These are phyloP conservation scores for Ascidia mentula DNA, from an alignment of 23 tunicate species.

Conservation along the genomic window DNA sequence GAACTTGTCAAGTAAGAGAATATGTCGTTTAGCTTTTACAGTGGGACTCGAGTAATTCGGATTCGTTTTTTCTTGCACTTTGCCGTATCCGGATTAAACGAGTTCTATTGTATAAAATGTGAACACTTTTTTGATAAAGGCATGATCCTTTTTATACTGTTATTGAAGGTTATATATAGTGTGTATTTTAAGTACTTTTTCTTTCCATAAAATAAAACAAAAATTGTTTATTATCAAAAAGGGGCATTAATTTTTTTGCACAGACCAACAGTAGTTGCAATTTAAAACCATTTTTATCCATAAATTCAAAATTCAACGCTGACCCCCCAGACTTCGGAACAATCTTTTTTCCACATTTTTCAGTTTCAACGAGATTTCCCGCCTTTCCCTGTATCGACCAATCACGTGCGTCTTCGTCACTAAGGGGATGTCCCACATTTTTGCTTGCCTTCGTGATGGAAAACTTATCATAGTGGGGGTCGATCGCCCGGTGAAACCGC, in stretches of 20 bases:
- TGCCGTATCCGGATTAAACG: not conserved
- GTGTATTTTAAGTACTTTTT: too few species aligned
- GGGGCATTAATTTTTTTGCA: too few species aligned
- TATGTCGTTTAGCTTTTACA: not conserved
- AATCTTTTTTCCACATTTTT: too few species aligned
- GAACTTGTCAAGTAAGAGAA: conserved; percentile 69
- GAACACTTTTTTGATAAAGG: too few species aligned
- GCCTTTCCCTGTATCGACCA: conserved; percentile 44
- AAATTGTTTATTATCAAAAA: too few species aligned
- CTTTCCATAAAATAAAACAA: too few species aligned
- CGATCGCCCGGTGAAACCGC: conserved; percentile 43
- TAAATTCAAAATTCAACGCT: too few species aligned
- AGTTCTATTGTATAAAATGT: not conserved
- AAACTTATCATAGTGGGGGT: conserved; percentile 86
- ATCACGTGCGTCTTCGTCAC: conserved; percentile 78
- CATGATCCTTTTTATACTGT: too few species aligned
- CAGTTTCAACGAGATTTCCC: conserved; percentile 74
- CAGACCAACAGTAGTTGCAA: too few species aligned
- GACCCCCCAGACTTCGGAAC: too few species aligned
- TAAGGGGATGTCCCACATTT: conserved; percentile 66
- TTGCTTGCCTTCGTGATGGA: conserved; percentile 79
- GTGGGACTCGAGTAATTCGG: not conserved
- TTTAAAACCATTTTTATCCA: too few species aligned
- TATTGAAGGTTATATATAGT: too few species aligned
- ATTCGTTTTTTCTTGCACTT: not conserved